A percentile compares a stretch with the other conserved stretches of the same genome.
Evolutionary conservation across 2,888 invertebrate genomes (phyloP).

Genomic region (Zaprionus obscuricornis): DNA sequence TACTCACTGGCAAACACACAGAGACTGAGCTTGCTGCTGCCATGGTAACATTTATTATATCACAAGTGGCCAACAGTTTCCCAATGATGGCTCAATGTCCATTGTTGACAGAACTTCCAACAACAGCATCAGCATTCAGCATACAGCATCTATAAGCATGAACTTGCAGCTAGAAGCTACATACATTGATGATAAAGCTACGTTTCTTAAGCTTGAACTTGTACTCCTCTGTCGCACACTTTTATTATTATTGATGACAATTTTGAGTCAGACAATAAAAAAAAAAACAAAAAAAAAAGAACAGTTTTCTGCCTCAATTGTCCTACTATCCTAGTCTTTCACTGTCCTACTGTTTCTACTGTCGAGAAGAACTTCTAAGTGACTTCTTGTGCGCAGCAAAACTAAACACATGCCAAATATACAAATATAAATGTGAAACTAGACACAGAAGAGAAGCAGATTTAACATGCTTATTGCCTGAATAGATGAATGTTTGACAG

Average conservation of each 20-base stretch:
- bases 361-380: conserved; percentile 19
- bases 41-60: conserved; percentile 69
- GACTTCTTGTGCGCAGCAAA: conserved; percentile 33
- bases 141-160: too few species aligned
- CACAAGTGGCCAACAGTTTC: conserved; percentile 65
- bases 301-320: conserved; percentile 18
- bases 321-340: conserved; percentile 15
- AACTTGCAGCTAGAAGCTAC: too few species aligned
- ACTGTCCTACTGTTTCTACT: too few species aligned
- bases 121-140: too few species aligned
- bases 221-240: conserved; percentile 48
- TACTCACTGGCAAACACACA: conserved; percentile 6
- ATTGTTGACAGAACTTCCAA: conserved; percentile 35
- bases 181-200: too few species aligned
- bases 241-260: conserved; percentile 80
- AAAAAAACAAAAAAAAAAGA: conserved; percentile 38
- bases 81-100: conserved; percentile 47
- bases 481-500: conserved; percentile 15
- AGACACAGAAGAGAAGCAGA: background rate
- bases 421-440: conserved; percentile 10
- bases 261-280: conserved; percentile 78
- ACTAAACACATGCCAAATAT: conserved; percentile 49
- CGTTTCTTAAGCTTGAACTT: too few species aligned
- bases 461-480: conserved; percentile 8
- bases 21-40: conserved; percentile 26